Evolutionary conservation across 2,113 vertebrate genomes (phyloP).

Genomic region (Neodontobutis hainanensis): DNA sequence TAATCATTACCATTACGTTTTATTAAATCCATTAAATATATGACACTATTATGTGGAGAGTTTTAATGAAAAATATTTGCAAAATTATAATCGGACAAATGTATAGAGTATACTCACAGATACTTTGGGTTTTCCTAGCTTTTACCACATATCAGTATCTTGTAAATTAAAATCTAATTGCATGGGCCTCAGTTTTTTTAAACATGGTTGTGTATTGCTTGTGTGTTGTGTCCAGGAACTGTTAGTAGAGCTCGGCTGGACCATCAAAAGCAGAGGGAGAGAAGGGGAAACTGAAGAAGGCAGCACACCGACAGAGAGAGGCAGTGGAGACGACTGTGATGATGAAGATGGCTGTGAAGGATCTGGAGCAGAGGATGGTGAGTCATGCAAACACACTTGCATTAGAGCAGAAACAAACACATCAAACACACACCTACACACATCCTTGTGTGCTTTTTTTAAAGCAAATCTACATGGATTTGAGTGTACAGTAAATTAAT

Average conservation of each 20-base stretch:
- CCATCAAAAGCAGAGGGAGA: conserved; percentile 33
- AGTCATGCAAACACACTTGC: conserved; percentile 40
- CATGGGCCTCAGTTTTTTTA: no score
- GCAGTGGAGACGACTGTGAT: conserved; percentile 86
- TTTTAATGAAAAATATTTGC: no score
- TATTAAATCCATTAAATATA: no score
- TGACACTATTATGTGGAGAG: neutral
- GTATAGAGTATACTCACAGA: no score
- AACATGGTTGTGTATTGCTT: neutral
- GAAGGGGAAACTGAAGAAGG: conserved; percentile 72
- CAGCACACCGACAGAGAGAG: conserved; percentile 70
- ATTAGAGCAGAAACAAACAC: conserved; percentile 27
- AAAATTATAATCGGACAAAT: no score
- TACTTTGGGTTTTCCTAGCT: no score
- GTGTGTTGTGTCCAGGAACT: conserved; percentile 71
- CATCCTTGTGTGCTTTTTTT: neutral
- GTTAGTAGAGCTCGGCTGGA: conserved; percentile 72
- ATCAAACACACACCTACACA: conserved; percentile 36
- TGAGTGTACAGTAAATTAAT: conserved; percentile 15
- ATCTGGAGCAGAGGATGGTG: conserved; percentile 78
- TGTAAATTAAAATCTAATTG: no score
- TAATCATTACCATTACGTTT: no score
- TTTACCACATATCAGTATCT: no score
- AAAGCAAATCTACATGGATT: neutral
- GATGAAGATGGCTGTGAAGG: conserved; percentile 90